Conservation (phyloP, 1,140 invertebrate species). For the Drosophila biarmipes region DNA sequence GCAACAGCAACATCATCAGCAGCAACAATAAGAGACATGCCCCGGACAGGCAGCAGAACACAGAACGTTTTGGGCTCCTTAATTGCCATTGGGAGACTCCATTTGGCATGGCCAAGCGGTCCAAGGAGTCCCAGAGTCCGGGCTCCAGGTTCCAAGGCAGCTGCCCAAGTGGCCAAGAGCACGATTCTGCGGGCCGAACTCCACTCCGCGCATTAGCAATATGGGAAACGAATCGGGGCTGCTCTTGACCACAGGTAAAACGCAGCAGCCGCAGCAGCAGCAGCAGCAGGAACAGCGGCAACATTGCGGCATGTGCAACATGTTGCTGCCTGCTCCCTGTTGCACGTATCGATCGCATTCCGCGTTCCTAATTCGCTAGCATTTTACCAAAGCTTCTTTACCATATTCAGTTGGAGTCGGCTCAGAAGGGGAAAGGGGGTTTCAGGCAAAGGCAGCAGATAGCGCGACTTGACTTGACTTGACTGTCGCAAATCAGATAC, state of each 20-base stretch:
- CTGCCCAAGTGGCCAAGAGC: constrained; percentile 46
- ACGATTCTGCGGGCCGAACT: constrained; percentile 53
- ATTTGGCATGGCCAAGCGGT: constrained; percentile 48
- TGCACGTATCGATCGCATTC: constrained; percentile 82
- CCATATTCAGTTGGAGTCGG: constrained; percentile 67
- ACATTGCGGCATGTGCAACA: constrained; percentile 78
- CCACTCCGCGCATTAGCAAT: constrained; percentile 69
- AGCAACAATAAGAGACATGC: constrained; percentile 42
- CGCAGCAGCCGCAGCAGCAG: constrained; percentile 1
- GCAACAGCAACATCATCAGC: constrained; percentile 16
- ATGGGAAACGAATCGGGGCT: constrained; percentile 79
- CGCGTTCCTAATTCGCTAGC: constrained; percentile 81
- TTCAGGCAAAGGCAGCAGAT: constrained; percentile 27
- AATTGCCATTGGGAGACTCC: constrained; percentile 79
- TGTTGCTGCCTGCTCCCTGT: constrained; percentile 64
- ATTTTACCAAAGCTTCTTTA: constrained; percentile 74
- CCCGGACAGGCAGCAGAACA: constrained; percentile 38
- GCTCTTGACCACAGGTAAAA: constrained; percentile 60
- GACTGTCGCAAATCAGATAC: constrained; percentile 82
- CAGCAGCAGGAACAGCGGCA: constrained; percentile 48
- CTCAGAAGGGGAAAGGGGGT: background rate
- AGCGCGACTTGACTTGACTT: constrained; percentile 58
- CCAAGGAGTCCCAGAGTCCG: constrained; percentile 3
- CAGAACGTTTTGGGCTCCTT: constrained; percentile 79
- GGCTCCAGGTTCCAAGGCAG: constrained; percentile 11